Evolutionary conservation across 2,113 vertebrate genomes (phyloP).

Genomic region (Pagrus major): DNA sequence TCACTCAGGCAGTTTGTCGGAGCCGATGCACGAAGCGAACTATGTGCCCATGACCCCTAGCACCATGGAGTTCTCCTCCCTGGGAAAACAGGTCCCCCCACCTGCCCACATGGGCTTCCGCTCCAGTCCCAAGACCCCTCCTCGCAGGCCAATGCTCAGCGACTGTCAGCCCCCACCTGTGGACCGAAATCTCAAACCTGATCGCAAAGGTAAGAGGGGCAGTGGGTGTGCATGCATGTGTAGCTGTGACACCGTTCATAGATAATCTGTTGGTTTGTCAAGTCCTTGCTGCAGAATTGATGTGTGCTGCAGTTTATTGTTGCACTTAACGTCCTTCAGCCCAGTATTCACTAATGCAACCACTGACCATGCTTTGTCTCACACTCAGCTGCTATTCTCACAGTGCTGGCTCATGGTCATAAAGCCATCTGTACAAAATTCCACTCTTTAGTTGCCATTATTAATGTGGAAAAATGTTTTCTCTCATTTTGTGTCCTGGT

Average conservation of each 20-base stretch:
- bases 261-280: background rate
- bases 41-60: constrained; percentile 98
- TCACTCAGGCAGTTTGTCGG: constrained; percentile 92
- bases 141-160: constrained; percentile 90
- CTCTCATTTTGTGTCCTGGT: constrained; percentile 30
- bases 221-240: constrained; percentile 32
- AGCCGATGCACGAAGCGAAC: constrained; percentile 94
- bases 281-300: constrained; percentile 30
- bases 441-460: constrained; percentile 2
- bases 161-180: constrained; percentile 97
- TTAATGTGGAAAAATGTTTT: constrained; percentile 19
- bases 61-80: constrained; percentile 94
- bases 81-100: constrained; percentile 98
- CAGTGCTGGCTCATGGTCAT: constrained; percentile 73
- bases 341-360: constrained; percentile 49
- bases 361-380: constrained; percentile 37
- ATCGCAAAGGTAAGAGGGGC: constrained; percentile 94
- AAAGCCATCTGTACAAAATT: constrained; percentile 25
- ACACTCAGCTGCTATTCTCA: constrained; percentile 50
- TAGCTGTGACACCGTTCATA: constrained; percentile 8
- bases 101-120: constrained; percentile 99
- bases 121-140: constrained; percentile 97
- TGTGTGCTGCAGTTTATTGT: constrained; percentile 34
- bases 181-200: constrained; percentile 98
- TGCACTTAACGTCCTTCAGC: constrained; percentile 27